Conservation (phyloP, 2,113 vertebrate genomes). For the Gambusia affinis region DNA sequence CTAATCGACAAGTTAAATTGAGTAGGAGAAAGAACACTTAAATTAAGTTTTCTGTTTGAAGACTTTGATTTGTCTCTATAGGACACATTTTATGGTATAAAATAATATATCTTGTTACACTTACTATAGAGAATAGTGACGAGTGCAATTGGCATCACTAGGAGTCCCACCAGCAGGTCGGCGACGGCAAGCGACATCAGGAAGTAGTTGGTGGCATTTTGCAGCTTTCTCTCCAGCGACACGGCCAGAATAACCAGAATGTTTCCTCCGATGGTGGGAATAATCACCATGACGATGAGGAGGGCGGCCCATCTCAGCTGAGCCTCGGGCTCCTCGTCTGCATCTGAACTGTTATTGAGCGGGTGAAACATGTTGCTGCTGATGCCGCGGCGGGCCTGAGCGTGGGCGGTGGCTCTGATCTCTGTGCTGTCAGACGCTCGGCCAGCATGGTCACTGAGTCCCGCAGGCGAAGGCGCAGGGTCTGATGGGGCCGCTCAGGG, state of each 20-base stretch:
- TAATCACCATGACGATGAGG: slow-evolving; percentile 90
- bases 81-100: background rate
- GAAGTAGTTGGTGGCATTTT: slow-evolving; percentile 98
- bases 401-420: slow-evolving; percentile 70
- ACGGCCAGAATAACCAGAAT: slow-evolving; percentile 96
- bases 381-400: slow-evolving; percentile 47
- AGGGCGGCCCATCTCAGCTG: slow-evolving; percentile 87
- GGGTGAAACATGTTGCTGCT: slow-evolving; percentile 72
- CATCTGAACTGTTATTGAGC: slow-evolving; percentile 54
- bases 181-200: slow-evolving; percentile 94
- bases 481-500: slow-evolving; percentile 37
- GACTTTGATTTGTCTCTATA: background rate
- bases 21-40: background rate
- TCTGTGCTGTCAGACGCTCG: slow-evolving; percentile 74
- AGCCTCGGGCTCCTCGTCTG: slow-evolving; percentile 56
- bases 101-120: slow-evolving; percentile 32
- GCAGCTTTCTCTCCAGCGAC: slow-evolving; percentile 93
- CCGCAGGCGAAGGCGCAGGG: slow-evolving; percentile 44
- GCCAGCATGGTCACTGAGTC: slow-evolving; percentile 89
- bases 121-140: slow-evolving; percentile 86
- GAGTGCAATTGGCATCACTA: slow-evolving; percentile 97
- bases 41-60: too few relatives aligned
- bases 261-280: slow-evolving; percentile 95
- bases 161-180: slow-evolving; percentile 93
- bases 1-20: background rate